Evolutionary conservation across 2,888 invertebrate genomes (phyloP).

Genomic region (Stenolophus ochropezus): DNA sequence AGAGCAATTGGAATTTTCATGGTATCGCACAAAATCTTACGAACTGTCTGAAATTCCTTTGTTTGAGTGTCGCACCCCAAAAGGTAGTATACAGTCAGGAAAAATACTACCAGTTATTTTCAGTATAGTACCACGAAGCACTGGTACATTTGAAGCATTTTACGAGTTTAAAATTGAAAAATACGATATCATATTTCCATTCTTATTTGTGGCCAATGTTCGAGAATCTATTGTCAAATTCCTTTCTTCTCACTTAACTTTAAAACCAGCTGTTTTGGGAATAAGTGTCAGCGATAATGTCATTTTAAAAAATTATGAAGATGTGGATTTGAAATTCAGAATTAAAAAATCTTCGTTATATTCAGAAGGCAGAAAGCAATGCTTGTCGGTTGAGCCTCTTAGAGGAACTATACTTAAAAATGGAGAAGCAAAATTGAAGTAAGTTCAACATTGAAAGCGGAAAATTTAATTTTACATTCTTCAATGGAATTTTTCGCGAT

Average conservation of each 20-base stretch:
- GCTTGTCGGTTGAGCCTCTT: constrained; percentile 74
- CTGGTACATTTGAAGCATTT: constrained; percentile 81
- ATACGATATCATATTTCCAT: constrained; percentile 74
- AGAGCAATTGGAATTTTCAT: constrained; percentile 77
- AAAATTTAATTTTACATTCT: too few relatives aligned
- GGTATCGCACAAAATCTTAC: constrained; percentile 74
- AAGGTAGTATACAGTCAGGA: constrained; percentile 78
- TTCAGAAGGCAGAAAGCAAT: constrained; percentile 75
- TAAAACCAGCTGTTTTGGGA: constrained; percentile 79
- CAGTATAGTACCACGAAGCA: constrained; percentile 78
- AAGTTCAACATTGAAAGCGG: constrained; percentile 67
- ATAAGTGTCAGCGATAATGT: constrained; percentile 73
- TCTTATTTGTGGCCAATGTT: constrained; percentile 80
- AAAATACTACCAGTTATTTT: constrained; percentile 78
- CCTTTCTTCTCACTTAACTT: constrained; percentile 76
- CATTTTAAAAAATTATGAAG: constrained; percentile 76
- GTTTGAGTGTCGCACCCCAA: constrained; percentile 76
- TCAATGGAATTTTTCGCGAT: too few relatives aligned
- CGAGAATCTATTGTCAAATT: constrained; percentile 79
- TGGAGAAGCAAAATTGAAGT: constrained; percentile 75
- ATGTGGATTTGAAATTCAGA: constrained; percentile 74
- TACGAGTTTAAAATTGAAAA: constrained; percentile 80
- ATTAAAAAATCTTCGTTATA: constrained; percentile 76
- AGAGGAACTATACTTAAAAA: constrained; percentile 74
- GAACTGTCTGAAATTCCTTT: constrained; percentile 67